Percentiles rank a stretch among this genome's conserved stretches.
These are phyloP conservation scores for Sphyrna mokarran DNA, from an alignment of 2,113 vertebrate species.

Conservation along the genomic window DNA sequence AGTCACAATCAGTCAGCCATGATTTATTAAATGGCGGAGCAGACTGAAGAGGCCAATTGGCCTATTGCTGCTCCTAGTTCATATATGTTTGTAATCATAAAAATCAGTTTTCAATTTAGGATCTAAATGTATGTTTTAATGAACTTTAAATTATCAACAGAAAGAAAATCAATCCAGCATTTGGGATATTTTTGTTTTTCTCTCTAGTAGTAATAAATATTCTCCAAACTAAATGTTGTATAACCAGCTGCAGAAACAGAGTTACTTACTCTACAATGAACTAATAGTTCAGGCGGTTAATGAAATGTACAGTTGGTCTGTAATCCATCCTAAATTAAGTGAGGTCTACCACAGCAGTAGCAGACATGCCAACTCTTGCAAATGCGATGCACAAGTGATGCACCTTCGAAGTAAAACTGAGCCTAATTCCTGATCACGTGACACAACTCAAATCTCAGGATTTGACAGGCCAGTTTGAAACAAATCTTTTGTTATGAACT, in stretches of 20 bases:
- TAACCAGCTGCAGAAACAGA: background rate
- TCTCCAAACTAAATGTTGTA: background rate
- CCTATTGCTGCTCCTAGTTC: too few species aligned
- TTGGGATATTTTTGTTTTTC: background rate
- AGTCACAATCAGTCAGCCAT: too few species aligned
- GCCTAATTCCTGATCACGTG: too few species aligned
- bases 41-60: too few species aligned
- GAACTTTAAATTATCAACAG: background rate
- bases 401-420: too few species aligned
- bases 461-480: too few species aligned
- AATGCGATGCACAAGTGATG: too few species aligned
- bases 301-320: background rate
- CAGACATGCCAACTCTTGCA: too few species aligned
- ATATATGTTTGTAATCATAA: too few species aligned
- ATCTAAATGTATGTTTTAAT: background rate
- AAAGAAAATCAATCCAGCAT: background rate
- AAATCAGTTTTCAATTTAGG: background rate
- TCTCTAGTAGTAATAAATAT: background rate
- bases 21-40: too few species aligned
- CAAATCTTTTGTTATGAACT: too few species aligned
- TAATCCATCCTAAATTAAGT: background rate
- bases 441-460: too few species aligned
- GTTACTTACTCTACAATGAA: background rate
- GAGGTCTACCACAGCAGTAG: background rate
- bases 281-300: background rate